Conservation (phyloP, 2,113 vertebrate species). For the Zosterops borbonicus region DNA sequence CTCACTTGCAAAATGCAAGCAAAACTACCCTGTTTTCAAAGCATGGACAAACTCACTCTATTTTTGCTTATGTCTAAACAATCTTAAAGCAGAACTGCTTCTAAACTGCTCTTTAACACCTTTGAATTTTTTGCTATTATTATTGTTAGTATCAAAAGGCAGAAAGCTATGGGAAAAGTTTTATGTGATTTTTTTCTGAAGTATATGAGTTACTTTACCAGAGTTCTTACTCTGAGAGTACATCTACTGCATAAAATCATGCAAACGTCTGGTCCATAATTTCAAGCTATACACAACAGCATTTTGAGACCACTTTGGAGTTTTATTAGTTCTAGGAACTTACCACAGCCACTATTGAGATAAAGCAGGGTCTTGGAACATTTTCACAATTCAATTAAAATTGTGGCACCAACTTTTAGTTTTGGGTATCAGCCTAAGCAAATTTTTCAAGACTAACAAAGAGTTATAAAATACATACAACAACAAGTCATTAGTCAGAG, state of each 20-base stretch:
- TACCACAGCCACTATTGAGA: background rate
- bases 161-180: background rate
- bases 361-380: background rate
- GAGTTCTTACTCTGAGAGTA: background rate
- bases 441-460: slow-evolving; percentile 25
- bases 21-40: background rate
- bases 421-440: slow-evolving; percentile 9
- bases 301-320: background rate
- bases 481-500: background rate
- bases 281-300: slow-evolving; percentile 20
- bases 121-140: background rate
- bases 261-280: slow-evolving; percentile 3
- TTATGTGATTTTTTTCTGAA: slow-evolving; percentile 43
- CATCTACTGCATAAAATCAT: background rate
- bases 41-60: background rate
- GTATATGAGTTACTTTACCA: slow-evolving; percentile 11
- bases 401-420: background rate
- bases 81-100: background rate
- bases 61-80: background rate
- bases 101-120: background rate
- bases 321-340: background rate
- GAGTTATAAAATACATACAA: background rate
- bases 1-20: background rate
- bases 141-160: background rate
- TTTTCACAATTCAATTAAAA: background rate